These are phyloP conservation scores for Sinohyriopsis cumingii DNA, from an alignment of 2,888 invertebrate genomes.

Conservation along the genomic window DNA sequence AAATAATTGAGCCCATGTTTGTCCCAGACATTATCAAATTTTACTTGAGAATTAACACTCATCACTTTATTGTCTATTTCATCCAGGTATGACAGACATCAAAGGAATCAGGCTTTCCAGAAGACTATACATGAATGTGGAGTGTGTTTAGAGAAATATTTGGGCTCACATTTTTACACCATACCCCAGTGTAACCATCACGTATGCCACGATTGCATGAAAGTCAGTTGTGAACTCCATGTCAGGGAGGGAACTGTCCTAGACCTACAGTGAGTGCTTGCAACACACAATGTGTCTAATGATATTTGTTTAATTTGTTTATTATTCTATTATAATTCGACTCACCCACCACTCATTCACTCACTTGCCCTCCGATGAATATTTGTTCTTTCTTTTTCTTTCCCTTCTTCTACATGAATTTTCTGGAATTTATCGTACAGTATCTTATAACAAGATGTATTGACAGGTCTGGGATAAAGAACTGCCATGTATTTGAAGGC, in stretches of 20 bases:
- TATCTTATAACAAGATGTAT: no score
- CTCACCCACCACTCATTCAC: no score
- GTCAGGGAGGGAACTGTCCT: constrained; percentile 61
- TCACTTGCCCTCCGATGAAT: no score
- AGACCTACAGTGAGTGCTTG: constrained; percentile 45
- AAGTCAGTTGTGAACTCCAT: constrained; percentile 52
- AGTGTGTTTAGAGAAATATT: constrained; percentile 55
- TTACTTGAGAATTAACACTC: no score
- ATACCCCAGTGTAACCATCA: constrained; percentile 55
- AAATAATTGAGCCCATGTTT: no score
- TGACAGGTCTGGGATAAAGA: no score
- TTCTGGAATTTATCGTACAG: no score
- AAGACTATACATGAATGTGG: constrained; percentile 53
- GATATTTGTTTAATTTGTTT: not conserved
- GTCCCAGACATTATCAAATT: no score
- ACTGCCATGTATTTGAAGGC: no score
- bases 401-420: no score
- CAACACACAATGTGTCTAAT: not conserved
- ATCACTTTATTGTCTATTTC: not conserved
- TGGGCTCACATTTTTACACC: constrained; percentile 52
- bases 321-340: no score
- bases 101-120: constrained; percentile 43
- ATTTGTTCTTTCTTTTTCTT: no score
- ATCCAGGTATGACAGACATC: constrained; percentile 48
- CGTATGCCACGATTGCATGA: constrained; percentile 56